Conservation (phyloP, 2,797 vertebrate genomes). For the Austrolebias charrua region DNA sequence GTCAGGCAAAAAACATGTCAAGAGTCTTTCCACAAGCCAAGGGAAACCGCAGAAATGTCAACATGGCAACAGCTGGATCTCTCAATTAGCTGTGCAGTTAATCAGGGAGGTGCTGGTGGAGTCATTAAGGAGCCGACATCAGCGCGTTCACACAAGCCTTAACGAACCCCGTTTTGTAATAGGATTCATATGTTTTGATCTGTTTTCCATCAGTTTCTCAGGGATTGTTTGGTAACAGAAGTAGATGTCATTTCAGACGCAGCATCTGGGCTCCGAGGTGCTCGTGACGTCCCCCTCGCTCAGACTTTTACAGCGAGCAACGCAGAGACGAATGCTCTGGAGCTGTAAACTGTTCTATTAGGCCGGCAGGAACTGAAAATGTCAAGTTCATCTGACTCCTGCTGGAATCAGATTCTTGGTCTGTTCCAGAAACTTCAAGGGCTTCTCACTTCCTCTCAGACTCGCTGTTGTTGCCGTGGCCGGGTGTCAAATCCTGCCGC, state of each 20-base stretch:
- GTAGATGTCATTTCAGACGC: conserved; percentile 22
- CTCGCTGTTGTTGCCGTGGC: conserved; percentile 26
- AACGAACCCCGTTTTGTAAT: conserved; percentile 29
- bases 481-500: conserved; percentile 59
- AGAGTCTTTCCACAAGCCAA: conserved; percentile 13
- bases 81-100: conserved; percentile 37
- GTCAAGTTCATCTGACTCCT: conserved; percentile 56
- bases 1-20: conserved; percentile 15
- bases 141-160: conserved; percentile 7
- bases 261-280: conserved; percentile 26
- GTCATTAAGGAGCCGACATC: conserved; percentile 20
- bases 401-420: conserved; percentile 43
- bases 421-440: conserved; percentile 50
- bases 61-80: conserved; percentile 27
- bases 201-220: conserved; percentile 58
- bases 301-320: conserved; percentile 26
- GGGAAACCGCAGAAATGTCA: conserved; percentile 18
- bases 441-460: conserved; percentile 47
- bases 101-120: conserved; percentile 18
- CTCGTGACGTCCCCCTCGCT: conserved; percentile 18
- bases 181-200: conserved; percentile 35
- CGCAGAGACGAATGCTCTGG: conserved; percentile 39
- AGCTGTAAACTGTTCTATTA: conserved; percentile 57
- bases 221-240: conserved; percentile 41
- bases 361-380: conserved; percentile 48